These are phyloP conservation scores for Apeira syringaria DNA, from an alignment of 2,888 invertebrate species.

Conservation along the genomic window DNA sequence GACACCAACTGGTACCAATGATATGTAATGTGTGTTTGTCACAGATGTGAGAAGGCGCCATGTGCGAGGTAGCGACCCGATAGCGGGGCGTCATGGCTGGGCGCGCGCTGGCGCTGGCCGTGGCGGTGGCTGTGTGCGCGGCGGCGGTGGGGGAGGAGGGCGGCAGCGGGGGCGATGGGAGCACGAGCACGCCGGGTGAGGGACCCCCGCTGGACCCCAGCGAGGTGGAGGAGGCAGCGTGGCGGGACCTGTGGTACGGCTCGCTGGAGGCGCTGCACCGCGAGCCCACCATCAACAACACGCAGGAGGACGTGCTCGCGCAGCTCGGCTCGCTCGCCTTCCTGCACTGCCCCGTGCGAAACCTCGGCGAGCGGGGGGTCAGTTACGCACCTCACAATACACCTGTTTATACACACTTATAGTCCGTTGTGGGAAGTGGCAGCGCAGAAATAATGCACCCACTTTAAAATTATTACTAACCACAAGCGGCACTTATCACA, in stretches of 20 bases:
- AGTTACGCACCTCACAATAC: constrained; percentile 32
- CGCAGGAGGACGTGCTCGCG: constrained; percentile 89
- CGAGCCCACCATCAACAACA: constrained; percentile 86
- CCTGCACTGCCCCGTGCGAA: constrained; percentile 91
- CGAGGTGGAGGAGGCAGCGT: constrained; percentile 70
- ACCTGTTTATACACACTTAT: neutral
- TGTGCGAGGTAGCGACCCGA: too few relatives aligned
- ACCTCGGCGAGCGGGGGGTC: constrained; percentile 89
- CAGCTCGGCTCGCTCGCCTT: constrained; percentile 91
- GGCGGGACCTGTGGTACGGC: constrained; percentile 86
- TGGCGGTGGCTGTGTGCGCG: constrained; percentile 16
- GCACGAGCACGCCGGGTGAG: constrained; percentile 10
- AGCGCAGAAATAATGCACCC: too few relatives aligned
- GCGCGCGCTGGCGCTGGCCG: neutral
- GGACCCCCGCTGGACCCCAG: constrained; percentile 27
- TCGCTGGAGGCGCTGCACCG: constrained; percentile 69
- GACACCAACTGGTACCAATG: too few relatives aligned
- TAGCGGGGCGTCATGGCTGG: neutral
- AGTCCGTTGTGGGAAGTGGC: constrained; percentile 8
- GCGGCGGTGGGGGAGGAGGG: constrained; percentile 14
- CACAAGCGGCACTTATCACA: too few relatives aligned
- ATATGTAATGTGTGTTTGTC: too few relatives aligned
- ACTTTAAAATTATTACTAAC: too few relatives aligned
- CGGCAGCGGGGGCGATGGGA: constrained; percentile 17
- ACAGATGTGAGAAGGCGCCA: too few relatives aligned